phyloP scores from a whole-genome alignment of 2,797 vertebrate genomes.

The Alectoris magna region DNA sequence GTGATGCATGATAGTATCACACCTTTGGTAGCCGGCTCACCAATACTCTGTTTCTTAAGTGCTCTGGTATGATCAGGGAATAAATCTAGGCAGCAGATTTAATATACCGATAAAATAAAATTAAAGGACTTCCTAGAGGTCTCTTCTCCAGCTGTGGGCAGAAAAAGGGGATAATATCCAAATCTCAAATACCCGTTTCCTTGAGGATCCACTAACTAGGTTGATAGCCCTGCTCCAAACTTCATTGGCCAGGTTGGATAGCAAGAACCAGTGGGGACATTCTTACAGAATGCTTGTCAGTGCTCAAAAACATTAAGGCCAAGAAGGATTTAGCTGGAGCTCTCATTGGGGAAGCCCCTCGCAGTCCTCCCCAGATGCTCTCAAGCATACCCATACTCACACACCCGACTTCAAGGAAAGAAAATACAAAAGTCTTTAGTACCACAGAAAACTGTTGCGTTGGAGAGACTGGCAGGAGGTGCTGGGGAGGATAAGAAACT shows the following conservation, averaged over 20 bases:
- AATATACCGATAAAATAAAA: neutral
- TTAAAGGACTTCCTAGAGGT: neutral
- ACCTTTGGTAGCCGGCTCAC: neutral
- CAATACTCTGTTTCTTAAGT: neutral
- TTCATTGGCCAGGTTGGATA: neutral
- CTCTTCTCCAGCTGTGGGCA: neutral
- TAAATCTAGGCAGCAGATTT: neutral
- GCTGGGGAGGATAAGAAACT: slow-evolving; percentile 91
- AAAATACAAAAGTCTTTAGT: slow-evolving; percentile 41
- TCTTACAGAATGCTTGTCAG: neutral
- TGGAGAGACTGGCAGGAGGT: slow-evolving; percentile 88
- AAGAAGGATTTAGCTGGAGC: neutral
- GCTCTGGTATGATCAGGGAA: neutral
- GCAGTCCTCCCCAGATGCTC: neutral
- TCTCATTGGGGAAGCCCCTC: neutral
- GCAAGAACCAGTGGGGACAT: neutral
- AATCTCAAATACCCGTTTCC: neutral
- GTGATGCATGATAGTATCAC: neutral
- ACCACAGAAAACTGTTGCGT: slow-evolving; percentile 90
- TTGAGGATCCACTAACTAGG: neutral
- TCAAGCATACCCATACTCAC: neutral
- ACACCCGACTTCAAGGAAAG: neutral
- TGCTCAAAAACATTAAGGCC: neutral
- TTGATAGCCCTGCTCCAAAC: neutral
- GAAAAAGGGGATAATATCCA: neutral